Percentiles rank a stretch among this genome's conserved stretches.
Conservation (phyloP, 2,797 vertebrate genomes). For the Chloroceryle inda region DNA sequence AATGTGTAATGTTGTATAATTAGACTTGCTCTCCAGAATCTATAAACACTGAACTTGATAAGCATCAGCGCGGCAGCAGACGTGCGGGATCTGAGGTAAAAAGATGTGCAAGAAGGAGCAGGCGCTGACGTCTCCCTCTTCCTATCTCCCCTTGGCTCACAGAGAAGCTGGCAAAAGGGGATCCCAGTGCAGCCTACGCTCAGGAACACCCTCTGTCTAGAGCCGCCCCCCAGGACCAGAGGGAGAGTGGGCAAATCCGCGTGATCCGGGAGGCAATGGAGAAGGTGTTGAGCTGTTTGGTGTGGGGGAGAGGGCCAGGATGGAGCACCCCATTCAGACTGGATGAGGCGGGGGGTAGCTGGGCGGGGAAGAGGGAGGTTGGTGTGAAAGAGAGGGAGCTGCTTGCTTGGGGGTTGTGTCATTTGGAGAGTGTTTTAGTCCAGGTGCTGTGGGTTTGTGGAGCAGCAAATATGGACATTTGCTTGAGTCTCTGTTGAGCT, state of each 20-base stretch:
- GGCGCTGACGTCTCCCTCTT: background rate
- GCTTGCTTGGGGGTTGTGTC: background rate
- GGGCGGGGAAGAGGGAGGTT: background rate
- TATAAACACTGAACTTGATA: background rate
- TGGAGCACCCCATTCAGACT: accelerated
- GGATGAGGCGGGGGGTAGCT: background rate
- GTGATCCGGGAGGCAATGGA: slow-evolving; percentile 75
- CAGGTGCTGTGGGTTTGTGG: background rate
- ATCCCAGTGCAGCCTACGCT: background rate
- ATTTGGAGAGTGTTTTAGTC: background rate
- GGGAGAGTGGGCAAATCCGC: slow-evolving; percentile 37
- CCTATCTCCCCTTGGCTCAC: background rate
- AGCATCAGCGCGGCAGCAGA: background rate
- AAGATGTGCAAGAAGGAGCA: background rate
- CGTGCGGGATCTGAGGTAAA: background rate
- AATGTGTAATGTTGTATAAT: slow-evolving; percentile 20
- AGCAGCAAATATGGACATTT: background rate
- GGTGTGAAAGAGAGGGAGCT: background rate
- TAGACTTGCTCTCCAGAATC: slow-evolving; percentile 13
- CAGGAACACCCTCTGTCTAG: slow-evolving; percentile 56
- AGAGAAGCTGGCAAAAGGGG: slow-evolving; percentile 76
- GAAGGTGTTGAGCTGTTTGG: slow-evolving; percentile 69
- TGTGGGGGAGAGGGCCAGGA: background rate
- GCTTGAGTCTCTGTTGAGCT: background rate
- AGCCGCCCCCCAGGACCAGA: background rate